A percentile compares a stretch with the other conserved stretches of the same genome.
Evolutionary conservation across 2,888 invertebrate genomes (phyloP).

Genomic region (Hirudinaria manillensis): DNA sequence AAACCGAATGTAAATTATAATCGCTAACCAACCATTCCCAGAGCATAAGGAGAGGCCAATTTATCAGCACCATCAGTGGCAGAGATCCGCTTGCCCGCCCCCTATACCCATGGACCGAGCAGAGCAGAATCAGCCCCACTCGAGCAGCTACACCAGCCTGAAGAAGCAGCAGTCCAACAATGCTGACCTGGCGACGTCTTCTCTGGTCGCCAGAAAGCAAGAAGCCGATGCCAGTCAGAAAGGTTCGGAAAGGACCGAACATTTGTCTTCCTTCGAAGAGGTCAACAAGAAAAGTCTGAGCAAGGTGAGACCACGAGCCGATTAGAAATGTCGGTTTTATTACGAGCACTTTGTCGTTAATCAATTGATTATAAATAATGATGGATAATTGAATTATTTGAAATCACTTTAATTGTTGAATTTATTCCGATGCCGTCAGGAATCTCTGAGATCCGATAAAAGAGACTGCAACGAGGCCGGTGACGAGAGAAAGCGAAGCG

Average conservation of each 20-base stretch:
- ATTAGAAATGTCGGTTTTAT: no score
- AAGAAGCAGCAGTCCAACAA: slow-evolving; percentile 39
- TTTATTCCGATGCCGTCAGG: background rate
- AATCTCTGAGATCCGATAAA: slow-evolving; percentile 13
- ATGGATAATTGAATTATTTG: no score
- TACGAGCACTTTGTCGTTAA: no score
- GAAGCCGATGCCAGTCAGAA: background rate
- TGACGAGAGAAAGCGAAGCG: background rate
- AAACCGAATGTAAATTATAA: no score
- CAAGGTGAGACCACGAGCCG: background rate
- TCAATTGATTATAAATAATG: no score
- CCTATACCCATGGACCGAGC: slow-evolving; percentile 52
- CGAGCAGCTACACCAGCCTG: slow-evolving; percentile 52
- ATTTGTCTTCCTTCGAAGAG: background rate
- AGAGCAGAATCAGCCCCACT: slow-evolving; percentile 49
- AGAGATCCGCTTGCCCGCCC: slow-evolving; percentile 43
- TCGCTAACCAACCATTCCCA: background rate
- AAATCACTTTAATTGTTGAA: background rate
- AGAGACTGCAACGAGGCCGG: background rate
- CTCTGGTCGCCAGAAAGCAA: background rate
- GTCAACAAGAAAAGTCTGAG: slow-evolving; percentile 1
- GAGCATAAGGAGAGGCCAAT: background rate
- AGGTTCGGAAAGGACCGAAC: background rate
- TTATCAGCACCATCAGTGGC: slow-evolving; percentile 24
- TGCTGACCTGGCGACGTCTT: background rate